Percentiles rank a stretch among this genome's conserved stretches.
Conservation (phyloP, 2,113 vertebrate species). For the Tiliqua scincoides region DNA sequence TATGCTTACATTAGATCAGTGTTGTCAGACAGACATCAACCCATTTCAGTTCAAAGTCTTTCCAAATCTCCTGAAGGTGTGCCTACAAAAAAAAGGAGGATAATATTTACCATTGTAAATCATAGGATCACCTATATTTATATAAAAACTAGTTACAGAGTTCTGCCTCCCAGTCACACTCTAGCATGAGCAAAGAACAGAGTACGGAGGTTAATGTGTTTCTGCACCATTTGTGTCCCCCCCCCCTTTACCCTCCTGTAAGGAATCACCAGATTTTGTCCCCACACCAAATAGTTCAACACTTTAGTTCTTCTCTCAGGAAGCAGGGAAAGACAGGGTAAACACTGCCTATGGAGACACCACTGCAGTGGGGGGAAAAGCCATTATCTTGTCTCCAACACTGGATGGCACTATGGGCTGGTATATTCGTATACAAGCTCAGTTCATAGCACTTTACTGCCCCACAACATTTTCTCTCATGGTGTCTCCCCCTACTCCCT, state of each 20-base stretch:
- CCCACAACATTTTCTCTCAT: too few species aligned
- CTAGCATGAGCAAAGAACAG: not conserved
- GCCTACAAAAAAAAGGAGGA: conserved; percentile 38
- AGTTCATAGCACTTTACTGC: not conserved
- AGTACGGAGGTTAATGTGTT: not conserved
- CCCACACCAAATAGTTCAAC: not conserved
- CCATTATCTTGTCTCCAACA: not conserved
- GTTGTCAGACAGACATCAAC: conserved; percentile 25
- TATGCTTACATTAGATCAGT: not conserved
- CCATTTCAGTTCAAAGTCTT: conserved; percentile 27
- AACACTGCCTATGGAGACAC: not conserved
- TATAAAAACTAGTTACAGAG: not conserved
- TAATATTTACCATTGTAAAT: conserved; percentile 32
- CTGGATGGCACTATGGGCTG: not conserved
- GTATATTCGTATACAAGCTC: not conserved
- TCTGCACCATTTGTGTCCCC: not conserved
- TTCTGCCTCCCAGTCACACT: not conserved
- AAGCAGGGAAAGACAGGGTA: not conserved
- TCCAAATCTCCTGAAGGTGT: not conserved
- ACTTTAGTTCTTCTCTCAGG: not conserved
- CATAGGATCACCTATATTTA: not conserved
- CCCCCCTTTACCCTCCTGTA: not conserved
- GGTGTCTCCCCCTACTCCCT: too few species aligned
- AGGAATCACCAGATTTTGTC: not conserved
- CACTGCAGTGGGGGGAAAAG: not conserved